These are phyloP conservation scores for Callinectes sapidus DNA, from an alignment of 2,888 invertebrate species.

Conservation along the genomic window DNA sequence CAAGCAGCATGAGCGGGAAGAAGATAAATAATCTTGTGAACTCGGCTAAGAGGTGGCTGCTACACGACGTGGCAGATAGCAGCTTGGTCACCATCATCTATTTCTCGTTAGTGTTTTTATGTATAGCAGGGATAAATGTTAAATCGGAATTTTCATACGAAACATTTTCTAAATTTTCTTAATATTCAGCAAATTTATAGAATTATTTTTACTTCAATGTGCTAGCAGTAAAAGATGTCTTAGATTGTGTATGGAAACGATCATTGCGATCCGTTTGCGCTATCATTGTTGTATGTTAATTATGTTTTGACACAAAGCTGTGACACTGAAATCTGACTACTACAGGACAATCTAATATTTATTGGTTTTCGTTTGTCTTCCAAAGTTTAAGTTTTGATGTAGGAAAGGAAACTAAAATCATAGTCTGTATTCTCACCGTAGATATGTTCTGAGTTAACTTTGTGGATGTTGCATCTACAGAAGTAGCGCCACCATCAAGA, in stretches of 20 bases:
- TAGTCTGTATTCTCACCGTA: neutral
- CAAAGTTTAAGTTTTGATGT: neutral
- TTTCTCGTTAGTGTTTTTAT: constrained; percentile 29
- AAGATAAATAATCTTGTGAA: constrained; percentile 32
- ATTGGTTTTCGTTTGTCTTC: neutral
- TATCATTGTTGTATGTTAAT: too few relatives aligned
- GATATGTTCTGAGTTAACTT: neutral
- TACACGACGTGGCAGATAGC: constrained; percentile 41
- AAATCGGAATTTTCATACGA: neutral
- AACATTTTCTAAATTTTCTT: too few relatives aligned
- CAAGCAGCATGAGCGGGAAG: constrained; percentile 27
- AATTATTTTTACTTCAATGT: too few relatives aligned
- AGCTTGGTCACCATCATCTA: constrained; percentile 38
- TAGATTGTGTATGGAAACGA: too few relatives aligned
- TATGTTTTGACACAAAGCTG: too few relatives aligned
- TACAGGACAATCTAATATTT: neutral
- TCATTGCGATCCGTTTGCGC: too few relatives aligned
- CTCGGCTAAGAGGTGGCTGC: constrained; percentile 38
- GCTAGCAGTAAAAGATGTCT: too few relatives aligned
- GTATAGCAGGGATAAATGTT: too few relatives aligned
- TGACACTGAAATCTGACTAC: too few relatives aligned
- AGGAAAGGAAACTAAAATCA: neutral
- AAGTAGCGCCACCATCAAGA: neutral
- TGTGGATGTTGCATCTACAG: neutral
- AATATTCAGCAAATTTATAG: too few relatives aligned